These are phyloP conservation scores for Pherbina coryleti DNA, from an alignment of 2,888 invertebrate genomes.

Conservation along the genomic window DNA sequence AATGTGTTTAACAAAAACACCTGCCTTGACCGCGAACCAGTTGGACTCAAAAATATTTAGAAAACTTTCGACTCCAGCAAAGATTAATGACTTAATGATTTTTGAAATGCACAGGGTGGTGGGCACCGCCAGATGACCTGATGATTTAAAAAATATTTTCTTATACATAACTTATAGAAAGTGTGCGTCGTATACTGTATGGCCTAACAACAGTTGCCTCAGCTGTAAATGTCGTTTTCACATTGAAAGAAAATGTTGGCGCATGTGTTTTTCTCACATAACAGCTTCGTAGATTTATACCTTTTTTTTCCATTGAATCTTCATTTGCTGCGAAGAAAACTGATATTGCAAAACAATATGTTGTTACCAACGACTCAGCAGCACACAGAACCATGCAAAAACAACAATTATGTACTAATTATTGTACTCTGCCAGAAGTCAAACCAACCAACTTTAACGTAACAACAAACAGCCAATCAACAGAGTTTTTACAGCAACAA, in stretches of 20 bases:
- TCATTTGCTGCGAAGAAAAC: neutral
- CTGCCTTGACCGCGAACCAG: too few species aligned
- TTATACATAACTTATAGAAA: too few species aligned
- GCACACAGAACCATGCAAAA: neutral
- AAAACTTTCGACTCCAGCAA: too few species aligned
- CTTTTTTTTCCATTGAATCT: neutral
- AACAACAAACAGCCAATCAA: neutral
- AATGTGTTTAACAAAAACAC: too few species aligned
- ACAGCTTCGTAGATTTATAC: neutral
- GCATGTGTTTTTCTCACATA: neutral
- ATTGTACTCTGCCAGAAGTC: neutral
- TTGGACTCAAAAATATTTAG: too few species aligned
- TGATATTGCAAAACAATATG: neutral
- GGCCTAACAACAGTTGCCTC: too few species aligned
- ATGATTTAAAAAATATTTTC: too few species aligned
- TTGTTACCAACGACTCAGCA: slow-evolving; percentile 14
- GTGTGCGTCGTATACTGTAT: too few species aligned
- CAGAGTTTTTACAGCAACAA: slow-evolving; percentile 12
- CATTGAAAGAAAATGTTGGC: neutral
- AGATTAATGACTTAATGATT: too few species aligned
- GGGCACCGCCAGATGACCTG: too few species aligned
- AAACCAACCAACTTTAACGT: neutral
- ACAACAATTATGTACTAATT: neutral
- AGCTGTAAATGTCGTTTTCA: too few species aligned
- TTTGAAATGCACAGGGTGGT: too few species aligned